A percentile compares a stretch with the other conserved stretches of the same genome.
Conservation (phyloP, 1,140 invertebrate species). For the Lepidurus arcticus region DNA sequence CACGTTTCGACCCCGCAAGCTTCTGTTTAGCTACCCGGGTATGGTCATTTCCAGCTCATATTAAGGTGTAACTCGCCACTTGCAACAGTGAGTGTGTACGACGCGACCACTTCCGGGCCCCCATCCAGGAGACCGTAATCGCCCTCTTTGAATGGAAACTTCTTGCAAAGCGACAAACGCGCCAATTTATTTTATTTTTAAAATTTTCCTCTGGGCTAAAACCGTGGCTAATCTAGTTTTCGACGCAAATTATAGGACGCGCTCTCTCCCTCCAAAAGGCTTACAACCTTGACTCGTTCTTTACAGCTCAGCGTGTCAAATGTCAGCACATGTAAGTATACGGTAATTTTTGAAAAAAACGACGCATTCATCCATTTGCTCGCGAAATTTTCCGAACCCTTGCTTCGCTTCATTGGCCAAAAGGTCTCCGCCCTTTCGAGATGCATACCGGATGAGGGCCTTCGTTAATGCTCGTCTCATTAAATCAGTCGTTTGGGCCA, state of each 20-base stretch:
- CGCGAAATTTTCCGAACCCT: background rate
- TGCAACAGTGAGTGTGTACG: background rate
- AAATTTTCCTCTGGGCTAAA: too few relatives aligned
- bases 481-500: constrained; percentile 18
- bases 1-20: background rate
- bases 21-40: background rate
- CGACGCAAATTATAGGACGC: background rate
- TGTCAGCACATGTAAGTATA: background rate
- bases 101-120: constrained; percentile 11
- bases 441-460: background rate
- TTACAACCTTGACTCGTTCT: background rate
- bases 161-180: too few relatives aligned
- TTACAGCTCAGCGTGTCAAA: background rate
- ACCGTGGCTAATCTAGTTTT: too few relatives aligned
- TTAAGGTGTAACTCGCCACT: background rate
- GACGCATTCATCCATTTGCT: background rate
- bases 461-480: constrained; percentile 10
- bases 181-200: too few relatives aligned
- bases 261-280: background rate
- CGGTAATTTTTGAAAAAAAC: background rate
- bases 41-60: background rate
- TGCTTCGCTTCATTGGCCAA: constrained; percentile 7
- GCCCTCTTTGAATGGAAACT: too few relatives aligned
- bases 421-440: constrained; percentile 13
- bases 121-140: background rate